Evolutionary conservation across 2,113 vertebrate genomes (phyloP), one percentile per base, ranked within the genome.

Genomic region (Microtus ochrogaster): DNA sequence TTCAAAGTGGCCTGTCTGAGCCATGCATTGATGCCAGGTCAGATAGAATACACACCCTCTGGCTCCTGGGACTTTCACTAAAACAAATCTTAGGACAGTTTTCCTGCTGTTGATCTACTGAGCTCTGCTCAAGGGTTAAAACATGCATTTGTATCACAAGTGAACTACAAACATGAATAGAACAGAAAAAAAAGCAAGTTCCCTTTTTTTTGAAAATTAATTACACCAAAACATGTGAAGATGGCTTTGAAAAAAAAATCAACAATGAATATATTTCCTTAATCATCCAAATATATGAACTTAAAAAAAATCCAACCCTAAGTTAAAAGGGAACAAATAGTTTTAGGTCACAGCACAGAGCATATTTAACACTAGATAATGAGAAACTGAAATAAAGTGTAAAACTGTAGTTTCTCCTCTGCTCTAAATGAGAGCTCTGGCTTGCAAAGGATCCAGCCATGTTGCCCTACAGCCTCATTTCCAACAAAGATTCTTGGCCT

Each of bases 261-360:
- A 91, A 93, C 2, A 65, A 81, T 4, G 79, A 49, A 87, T 44
- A 33, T 63, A 66, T 73, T 83, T 95, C 92, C 89, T 94, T 95
- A 94, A 91, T 96, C 17, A 91, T 52, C n/a, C 39, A 12, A 89
- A 89, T 55, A 52, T 74, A 74, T 92, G 55, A 88, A 49, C 26
- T 66, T 78, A 16, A 61, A 93, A 90, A 90, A 49, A 76, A 88
- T 58, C 55, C 58, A 89, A 91, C 81, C 14, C 0, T 84, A 76
- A 92, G 10, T 65, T 76, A 88, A 91, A 96, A 91, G 61, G 92
- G 36, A 86, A 49, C 30, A 94, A 94, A 33, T n/a, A 55, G 41
- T 95, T 97, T 85, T 89, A 93, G 87, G 83, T 93, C 55, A 94
- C 22, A 96, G 19, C 61, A 68, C 61, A 95, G 7, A 83, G 63